These are phyloP conservation scores for Nothoprocta pentlandii DNA, from an alignment of 2,113 vertebrate species.

Conservation along the genomic window DNA sequence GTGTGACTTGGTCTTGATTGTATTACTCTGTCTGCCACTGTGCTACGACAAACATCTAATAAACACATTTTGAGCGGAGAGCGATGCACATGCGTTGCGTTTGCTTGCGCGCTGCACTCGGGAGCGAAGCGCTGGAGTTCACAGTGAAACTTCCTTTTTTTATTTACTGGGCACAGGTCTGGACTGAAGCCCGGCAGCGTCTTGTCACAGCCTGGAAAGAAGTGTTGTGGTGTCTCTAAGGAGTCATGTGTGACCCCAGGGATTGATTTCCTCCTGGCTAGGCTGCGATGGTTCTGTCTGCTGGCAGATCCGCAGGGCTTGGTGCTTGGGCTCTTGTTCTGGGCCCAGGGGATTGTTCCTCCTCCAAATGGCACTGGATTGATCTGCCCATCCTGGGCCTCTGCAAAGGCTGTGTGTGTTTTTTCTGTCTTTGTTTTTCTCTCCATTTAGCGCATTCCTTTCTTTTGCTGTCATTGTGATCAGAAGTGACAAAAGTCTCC, in stretches of 20 bases:
- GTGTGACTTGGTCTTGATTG: constrained; percentile 31
- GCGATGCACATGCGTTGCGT: accelerated
- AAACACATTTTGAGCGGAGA: neutral
- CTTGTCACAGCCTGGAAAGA: neutral
- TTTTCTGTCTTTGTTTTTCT: neutral
- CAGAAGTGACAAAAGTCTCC: constrained; percentile 2
- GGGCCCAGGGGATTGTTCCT: neutral
- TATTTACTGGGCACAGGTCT: neutral
- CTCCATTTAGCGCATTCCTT: neutral
- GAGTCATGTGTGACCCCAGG: neutral
- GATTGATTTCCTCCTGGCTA: neutral
- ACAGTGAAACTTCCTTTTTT: accelerated
- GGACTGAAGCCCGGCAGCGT: accelerated
- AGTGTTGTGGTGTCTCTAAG: neutral
- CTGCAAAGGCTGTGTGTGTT: neutral
- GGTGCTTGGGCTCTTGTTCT: neutral
- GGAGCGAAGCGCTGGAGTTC: neutral
- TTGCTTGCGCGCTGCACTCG: accelerated
- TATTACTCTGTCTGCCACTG: neutral
- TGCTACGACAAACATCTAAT: neutral
- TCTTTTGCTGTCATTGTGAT: neutral
- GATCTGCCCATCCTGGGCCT: neutral
- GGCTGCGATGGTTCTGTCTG: accelerated
- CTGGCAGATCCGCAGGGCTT: neutral
- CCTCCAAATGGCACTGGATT: neutral